A percentile compares a stretch with the other conserved stretches of the same genome.
phyloP scores from a whole-genome alignment of 2,888 invertebrate species.

The Alcis repandata region DNA sequence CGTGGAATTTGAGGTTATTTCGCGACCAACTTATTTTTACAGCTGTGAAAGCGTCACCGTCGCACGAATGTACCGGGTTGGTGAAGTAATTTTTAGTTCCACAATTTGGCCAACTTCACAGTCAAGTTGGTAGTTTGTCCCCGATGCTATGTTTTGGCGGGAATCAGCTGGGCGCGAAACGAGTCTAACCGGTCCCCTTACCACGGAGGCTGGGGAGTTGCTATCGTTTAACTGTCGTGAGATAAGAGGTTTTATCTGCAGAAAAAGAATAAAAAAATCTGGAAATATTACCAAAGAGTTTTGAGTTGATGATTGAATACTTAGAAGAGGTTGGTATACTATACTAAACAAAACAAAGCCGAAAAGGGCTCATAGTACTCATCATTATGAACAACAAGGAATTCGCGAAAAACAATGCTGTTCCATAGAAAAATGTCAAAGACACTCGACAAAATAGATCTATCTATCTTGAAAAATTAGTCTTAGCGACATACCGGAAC shows the following conservation, averaged over 20 bases:
- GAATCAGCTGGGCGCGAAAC: constrained; percentile 47
- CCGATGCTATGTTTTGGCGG: constrained; percentile 44
- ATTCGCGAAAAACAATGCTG: too few species aligned
- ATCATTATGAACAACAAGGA: too few species aligned
- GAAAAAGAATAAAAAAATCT: not conserved
- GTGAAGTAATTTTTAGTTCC: not conserved
- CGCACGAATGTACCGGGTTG: not conserved
- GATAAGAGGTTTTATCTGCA: not conserved
- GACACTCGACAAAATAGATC: too few species aligned
- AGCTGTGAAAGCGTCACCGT: not conserved
- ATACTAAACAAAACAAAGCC: too few species aligned
- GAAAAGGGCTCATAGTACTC: too few species aligned
- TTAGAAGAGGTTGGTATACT: too few species aligned
- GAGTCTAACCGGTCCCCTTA: constrained; percentile 38
- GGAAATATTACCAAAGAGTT: too few species aligned
- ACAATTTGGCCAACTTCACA: not conserved
- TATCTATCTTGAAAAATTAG: too few species aligned
- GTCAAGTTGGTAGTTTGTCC: not conserved
- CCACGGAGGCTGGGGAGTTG: constrained; percentile 21
- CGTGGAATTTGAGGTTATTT: constrained; percentile 13
- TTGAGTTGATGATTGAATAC: too few species aligned
- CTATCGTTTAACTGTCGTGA: constrained; percentile 32
- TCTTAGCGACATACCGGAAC: too few species aligned
- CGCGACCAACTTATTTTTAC: not conserved
- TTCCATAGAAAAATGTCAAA: too few species aligned